Base-by-base conservation (phyloP, 2,888 invertebrate species). In the Ormyrus rosae region DNA sequence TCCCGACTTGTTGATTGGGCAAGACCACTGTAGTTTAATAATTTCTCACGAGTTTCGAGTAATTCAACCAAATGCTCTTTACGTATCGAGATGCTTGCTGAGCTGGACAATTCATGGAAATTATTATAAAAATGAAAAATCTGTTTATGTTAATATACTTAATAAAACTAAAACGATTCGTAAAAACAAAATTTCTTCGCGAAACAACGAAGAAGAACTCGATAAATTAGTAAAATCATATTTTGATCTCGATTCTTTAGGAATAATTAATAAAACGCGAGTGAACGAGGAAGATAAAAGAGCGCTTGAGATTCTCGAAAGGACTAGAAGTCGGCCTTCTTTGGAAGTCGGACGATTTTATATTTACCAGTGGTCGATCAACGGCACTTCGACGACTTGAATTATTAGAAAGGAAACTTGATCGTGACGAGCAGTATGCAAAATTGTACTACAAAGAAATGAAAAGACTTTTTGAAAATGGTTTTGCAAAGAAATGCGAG, bases 161-260 rank as follows among this genome's bases (percentile, higher is more conserved):
- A n/a, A n/a, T n/a, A n/a, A n/a, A n/a, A n/a, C n/a, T n/a, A n/a
- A n/a, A n/a, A n/a, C n/a, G n/a, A n/a, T n/a, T n/a, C 11, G n/a
- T n/a, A n/a, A n/a, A n/a, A n/a, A n/a, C n/a, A n/a, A n/a, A n/a
- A n/a, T n/a, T n/a, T n/a, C n/a, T n/a, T n/a, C n/a, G n/a, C 8
- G n/a, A 11, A 11, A 11, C n/a, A 11, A 56, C 7, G 5, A 56
- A 11, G 56, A 56, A 11, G 5, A 56, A 56, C 8, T 11, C 56
- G 56, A 60, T 60, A 19, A 60, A 19, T 60, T 19, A 19, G 19
- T 60, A 6, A 5, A 9, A 5, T 6, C 13, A 6, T 60, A 60
- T 60, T 60, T 60, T 19, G 60, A 65, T 13, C n/a, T 51, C n/a
- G 65, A 65, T 51, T n/a, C 11, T 6, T 51, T 46, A 50, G 65